Base-by-base conservation (phyloP, 35 echinoderm and acorn worm species). In the Lytechinus pictus region DNA sequence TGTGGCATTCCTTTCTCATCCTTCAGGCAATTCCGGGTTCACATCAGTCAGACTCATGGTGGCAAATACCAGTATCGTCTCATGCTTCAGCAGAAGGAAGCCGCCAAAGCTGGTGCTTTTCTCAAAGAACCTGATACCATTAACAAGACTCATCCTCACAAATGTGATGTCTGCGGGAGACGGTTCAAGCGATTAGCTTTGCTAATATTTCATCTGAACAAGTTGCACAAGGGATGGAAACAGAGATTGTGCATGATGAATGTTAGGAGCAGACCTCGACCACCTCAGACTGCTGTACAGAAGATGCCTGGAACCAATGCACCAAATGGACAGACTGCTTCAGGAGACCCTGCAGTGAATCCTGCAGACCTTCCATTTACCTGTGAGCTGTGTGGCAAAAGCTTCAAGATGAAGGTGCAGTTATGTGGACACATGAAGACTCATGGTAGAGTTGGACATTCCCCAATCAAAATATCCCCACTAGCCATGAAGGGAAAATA, bases 401-500 rank as follows among this genome's bases (percentile, higher is more conserved):
- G 92, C 54, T 93, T 93, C 92, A 54, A 54, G 52, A 93, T 93
- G 92, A 93, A 57, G 54, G 92, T 93, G 14, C 92, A 93, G 92
- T 57, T 93, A 10, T 93, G 92, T 93, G 92, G 92, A 19, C 92
- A 93, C 92, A 93, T 93, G 92, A 93, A 93, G 92, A 93, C 92
- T 24, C 92, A 93, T 93, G 92, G 92, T 57, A 57, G 92, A 93
- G 92, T 93, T 27, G 92, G 92, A 27, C 92, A 93, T 57, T 93
- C 92, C 9, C 92, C 92, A 14, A 93, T 93, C 92, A 93, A 93
- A 10, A 93, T 93, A 28, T 14, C 92, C 12, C 92, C 92, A 54
- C 55, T 93, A 10, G 53, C 28, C 19, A 54, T 57, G 53, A 93
- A 93, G 27, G 92, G 92, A 57, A 93, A 93, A 27, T 93, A 93